These are phyloP conservation scores for Notechis scutatus DNA, from an alignment of 2,113 vertebrate species.

Conservation along the genomic window DNA sequence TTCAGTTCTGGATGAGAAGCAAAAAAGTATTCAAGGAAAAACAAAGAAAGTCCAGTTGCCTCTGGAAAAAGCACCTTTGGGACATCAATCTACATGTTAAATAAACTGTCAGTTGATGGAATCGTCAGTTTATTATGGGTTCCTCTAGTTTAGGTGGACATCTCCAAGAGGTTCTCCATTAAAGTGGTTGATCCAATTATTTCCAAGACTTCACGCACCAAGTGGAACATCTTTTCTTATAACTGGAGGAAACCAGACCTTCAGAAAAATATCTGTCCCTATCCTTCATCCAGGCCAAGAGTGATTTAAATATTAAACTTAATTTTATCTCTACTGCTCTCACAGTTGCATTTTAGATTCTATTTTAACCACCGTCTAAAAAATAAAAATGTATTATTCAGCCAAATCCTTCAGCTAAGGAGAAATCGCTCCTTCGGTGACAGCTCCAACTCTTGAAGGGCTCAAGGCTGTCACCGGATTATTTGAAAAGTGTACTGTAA, in stretches of 20 bases:
- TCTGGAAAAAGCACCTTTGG: too few species aligned
- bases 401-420: background rate
- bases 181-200: background rate
- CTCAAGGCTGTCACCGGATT: background rate
- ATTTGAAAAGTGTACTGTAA: slow-evolving; percentile 8
- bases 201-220: background rate
- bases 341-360: background rate
- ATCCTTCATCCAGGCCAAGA: background rate
- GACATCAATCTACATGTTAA: too few species aligned
- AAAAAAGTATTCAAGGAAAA: too few species aligned
- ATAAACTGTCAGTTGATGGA: too few species aligned
- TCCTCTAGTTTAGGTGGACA: too few species aligned
- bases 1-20: too few species aligned
- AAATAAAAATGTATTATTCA: background rate
- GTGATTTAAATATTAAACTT: background rate
- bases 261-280: background rate
- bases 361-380: background rate
- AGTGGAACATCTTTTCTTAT: background rate
- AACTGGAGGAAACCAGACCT: background rate
- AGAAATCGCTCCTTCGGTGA: background rate
- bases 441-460: background rate
- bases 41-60: too few species aligned
- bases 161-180: background rate
- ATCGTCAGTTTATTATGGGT: too few species aligned
- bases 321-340: background rate